These are phyloP conservation scores for Bovichtus variegatus DNA, from an alignment of 2,797 vertebrate genomes.

Conservation along the genomic window DNA sequence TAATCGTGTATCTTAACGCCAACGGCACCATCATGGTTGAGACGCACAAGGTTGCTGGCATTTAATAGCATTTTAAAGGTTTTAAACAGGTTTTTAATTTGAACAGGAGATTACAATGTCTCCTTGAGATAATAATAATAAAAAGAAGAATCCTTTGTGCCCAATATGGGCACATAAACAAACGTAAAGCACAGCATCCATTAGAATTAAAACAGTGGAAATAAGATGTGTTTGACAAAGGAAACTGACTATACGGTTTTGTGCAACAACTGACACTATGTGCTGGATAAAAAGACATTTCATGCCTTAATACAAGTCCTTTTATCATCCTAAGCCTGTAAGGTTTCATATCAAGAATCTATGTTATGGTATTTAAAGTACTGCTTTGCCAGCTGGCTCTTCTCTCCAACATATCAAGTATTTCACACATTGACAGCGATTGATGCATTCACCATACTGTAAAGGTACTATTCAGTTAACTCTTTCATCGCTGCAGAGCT, in stretches of 20 bases:
- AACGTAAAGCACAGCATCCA: neutral
- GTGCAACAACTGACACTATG: neutral
- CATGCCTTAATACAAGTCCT: neutral
- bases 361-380: slow-evolving; percentile 9
- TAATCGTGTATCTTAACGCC: slow-evolving; percentile 41
- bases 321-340: neutral
- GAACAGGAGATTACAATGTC: slow-evolving; percentile 29
- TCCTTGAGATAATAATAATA: slow-evolving; percentile 18
- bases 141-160: slow-evolving; percentile 6
- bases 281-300: neutral
- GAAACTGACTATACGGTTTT: neutral
- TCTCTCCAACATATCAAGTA: slow-evolving; percentile 18
- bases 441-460: slow-evolving; percentile 33
- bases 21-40: slow-evolving; percentile 40
- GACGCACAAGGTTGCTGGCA: slow-evolving; percentile 4
- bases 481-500: slow-evolving; percentile 28
- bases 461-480: neutral
- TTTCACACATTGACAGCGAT: slow-evolving; percentile 26
- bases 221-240: neutral
- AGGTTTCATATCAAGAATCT: neutral
- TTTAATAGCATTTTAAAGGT: slow-evolving; percentile 34
- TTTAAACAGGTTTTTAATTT: slow-evolving; percentile 43
- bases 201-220: neutral
- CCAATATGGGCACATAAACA: slow-evolving; percentile 1
- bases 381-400: slow-evolving; percentile 9